These are phyloP conservation scores for Hirtodrosophila alboralis DNA, from an alignment of 2,888 invertebrate genomes.

Conservation along the genomic window DNA sequence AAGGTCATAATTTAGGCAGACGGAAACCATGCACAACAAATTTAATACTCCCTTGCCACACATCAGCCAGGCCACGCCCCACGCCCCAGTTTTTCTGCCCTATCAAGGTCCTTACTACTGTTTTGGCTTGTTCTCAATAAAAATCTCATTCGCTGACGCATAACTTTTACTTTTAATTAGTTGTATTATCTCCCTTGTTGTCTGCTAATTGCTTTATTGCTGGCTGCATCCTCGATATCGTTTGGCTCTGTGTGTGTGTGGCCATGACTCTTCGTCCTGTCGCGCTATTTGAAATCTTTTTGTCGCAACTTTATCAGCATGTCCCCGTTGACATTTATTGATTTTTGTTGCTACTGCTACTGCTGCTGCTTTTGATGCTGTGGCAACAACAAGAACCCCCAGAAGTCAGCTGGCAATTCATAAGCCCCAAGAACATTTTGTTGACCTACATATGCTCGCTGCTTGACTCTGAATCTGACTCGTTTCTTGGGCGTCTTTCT, in stretches of 20 bases:
- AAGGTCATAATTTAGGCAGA: conserved; percentile 65
- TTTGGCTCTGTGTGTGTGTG: too few species aligned
- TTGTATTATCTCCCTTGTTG: conserved; percentile 77
- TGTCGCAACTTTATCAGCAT: conserved; percentile 77
- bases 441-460: conserved; percentile 73
- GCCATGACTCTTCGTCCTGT: conserved; percentile 46
- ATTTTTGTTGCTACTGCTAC: conserved; percentile 49
- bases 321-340: conserved; percentile 74
- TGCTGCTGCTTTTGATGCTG: conserved; percentile 11
- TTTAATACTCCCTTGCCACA: conserved; percentile 67
- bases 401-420: conserved; percentile 73
- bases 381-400: conserved; percentile 23
- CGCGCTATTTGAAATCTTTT: conserved; percentile 66
- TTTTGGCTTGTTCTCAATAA: conserved; percentile 64
- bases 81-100: neutral
- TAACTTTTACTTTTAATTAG: conserved; percentile 80
- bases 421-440: conserved; percentile 51
- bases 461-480: conserved; percentile 60
- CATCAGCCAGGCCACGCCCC: conserved; percentile 42
- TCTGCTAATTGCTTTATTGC: conserved; percentile 77
- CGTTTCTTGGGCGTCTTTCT: conserved; percentile 47
- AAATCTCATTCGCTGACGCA: conserved; percentile 79
- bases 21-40: conserved; percentile 42
- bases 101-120: conserved; percentile 26
- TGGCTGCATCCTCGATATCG: conserved; percentile 44